Evolutionary conservation across 1,140 invertebrate genomes (phyloP), one percentile per base, ranked within the genome.

Genomic region (Campoletis sonorensis): DNA sequence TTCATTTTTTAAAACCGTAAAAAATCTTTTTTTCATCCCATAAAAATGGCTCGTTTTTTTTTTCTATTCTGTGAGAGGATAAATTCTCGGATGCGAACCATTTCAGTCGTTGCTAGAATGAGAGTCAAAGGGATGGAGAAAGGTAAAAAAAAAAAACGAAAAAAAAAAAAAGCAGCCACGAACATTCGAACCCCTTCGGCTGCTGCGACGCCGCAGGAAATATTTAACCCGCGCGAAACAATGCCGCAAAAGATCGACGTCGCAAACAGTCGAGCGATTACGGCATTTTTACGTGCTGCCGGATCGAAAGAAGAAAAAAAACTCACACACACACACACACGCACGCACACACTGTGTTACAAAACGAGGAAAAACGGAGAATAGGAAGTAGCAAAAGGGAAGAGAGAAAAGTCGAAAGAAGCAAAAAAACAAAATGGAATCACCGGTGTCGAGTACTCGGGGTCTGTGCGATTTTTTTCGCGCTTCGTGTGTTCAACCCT

Each of bases 181-280:
- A 54, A 54, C 51, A 26, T n/a, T 27, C 23, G 61, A 26, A 64
- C 4, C 40, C 61, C 23, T 64, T 64, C 23, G 61, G 61, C 10
- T n/a, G n/a, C 8, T 23, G 61, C 10, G 7, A 54, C 11, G 21
- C 61, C 21, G 27, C 61, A 27, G 61, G 61, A 64, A 64, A 64
- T 64, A 64, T 64, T 64, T 64, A 64, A 64, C 51, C 61, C 61
- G 21, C 61, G 23, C n/a, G 23, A 64, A n/a, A 64, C 61, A 64
- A 64, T 64, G 23, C 61, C 61, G 61, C 61, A 23, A 64, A 64
- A 64, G 61, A 64, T 64, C 23, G 61, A 64, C 61, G 61, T 64
- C 61, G 61, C 61, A 64, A 64, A 64, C 61, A 26, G 61, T 64
- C 61, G 61, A 64, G 61, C 23, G 61, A 64, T 64, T 64, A 64